Percentiles rank a stretch among this genome's conserved stretches.
Conservation (phyloP, 2,113 vertebrate genomes). For the Euleptes europaea region DNA sequence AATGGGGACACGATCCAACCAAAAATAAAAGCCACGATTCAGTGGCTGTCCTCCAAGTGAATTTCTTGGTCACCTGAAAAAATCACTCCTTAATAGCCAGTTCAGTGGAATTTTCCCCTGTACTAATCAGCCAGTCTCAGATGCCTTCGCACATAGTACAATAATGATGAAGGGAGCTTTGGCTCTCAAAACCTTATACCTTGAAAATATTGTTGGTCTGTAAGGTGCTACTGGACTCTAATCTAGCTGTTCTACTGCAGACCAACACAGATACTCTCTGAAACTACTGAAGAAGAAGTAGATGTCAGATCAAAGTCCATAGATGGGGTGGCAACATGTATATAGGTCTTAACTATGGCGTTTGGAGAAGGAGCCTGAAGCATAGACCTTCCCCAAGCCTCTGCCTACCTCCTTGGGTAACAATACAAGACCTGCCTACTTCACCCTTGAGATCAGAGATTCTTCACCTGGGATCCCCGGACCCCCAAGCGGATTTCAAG, state of each 20-base stretch:
- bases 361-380: not conserved
- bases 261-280: too few species aligned
- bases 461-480: too few species aligned
- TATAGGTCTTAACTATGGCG: not conserved
- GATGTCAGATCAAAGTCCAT: not conserved
- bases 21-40: not conserved
- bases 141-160: not conserved
- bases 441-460: too few species aligned
- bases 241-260: too few species aligned
- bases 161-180: not conserved
- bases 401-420: not conserved
- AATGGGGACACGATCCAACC: not conserved
- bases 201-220: too few species aligned
- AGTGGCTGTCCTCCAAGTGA: not conserved
- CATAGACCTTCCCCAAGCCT: not conserved
- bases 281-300: not conserved
- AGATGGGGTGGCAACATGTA: not conserved
- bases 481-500: too few species aligned
- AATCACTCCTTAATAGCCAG: not conserved
- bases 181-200: too few species aligned
- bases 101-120: not conserved
- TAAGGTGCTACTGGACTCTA: too few species aligned
- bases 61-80: not conserved
- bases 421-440: too few species aligned
- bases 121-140: not conserved